Percentiles rank a stretch among this genome's conserved stretches.
phyloP scores from a whole-genome alignment of 2,888 invertebrate species.

The Eilema sororculum region DNA sequence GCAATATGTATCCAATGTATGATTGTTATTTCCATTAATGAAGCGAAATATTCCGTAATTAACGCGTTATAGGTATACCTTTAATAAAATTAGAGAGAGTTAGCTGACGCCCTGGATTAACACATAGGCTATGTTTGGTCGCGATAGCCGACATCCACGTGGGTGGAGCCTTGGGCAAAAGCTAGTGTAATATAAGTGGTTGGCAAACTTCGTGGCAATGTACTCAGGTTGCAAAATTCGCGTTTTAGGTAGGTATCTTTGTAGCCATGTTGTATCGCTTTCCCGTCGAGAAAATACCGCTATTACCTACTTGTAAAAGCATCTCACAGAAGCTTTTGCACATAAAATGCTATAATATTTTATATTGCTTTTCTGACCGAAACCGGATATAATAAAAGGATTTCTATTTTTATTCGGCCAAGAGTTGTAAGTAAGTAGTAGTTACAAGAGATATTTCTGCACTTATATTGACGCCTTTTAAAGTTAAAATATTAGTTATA shows the following conservation, averaged over 20 bases:
- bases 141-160: too few relatives aligned
- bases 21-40: conserved; percentile 18
- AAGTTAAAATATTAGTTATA: background rate
- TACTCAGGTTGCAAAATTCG: too few relatives aligned
- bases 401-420: background rate
- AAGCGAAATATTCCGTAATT: conserved; percentile 1
- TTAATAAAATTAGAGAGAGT: too few relatives aligned
- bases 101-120: too few relatives aligned
- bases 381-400: background rate
- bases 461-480: background rate
- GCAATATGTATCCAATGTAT: conserved; percentile 17
- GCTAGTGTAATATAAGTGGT: too few relatives aligned
- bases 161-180: too few relatives aligned
- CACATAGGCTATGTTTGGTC: too few relatives aligned
- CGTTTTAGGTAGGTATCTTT: too few relatives aligned
- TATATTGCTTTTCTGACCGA: background rate
- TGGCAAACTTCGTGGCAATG: background rate
- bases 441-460: too few relatives aligned
- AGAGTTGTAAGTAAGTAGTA: background rate
- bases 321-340: background rate
- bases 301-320: background rate
- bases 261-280: too few relatives aligned
- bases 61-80: background rate
- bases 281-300: too few relatives aligned
- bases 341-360: background rate